Base-by-base conservation (phyloP, 53 echinoderm and acorn worm genomes). In the Echinarachnius parma region DNA sequence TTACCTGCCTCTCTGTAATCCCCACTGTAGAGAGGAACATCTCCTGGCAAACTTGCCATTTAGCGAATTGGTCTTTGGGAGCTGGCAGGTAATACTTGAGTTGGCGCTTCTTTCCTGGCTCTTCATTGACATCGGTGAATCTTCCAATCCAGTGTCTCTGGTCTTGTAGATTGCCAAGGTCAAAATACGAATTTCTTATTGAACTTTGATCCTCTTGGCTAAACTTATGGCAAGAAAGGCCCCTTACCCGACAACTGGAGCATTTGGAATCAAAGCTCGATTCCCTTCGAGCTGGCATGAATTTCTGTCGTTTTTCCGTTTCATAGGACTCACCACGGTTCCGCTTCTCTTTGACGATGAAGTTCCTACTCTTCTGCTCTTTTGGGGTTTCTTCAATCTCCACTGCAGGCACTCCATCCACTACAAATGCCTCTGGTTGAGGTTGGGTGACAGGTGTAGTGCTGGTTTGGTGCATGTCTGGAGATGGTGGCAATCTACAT, bases 111-210 rank as follows among this genome's bases (percentile, higher is more conserved):
- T 58, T 29, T 3, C 59, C 28, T 3, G 15, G 30, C 3, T n/a
- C 31, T 48, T 15, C 49, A 24, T 66, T 3, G 5, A 22, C 23
- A 1, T 35, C 56, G 21, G 64, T 53, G 46, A 75, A 59, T 24
- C 75, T 75, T 9, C 19, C 31, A 24, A 75, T 54, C 83, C 83
- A 88, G 11, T 64, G 33, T 31, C 88, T 78, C 53, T 83, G 88
- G 9, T 78, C 55, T 14, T 63, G 34, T 53, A 88, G 67, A 21
- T 79, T 57, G 15, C 66, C 80, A 27, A 75, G 50, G 34, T 66
- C 75, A 39, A 66, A 88, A 36, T 37, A 83, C 14, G 83, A 58
- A 57, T 83, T 59, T 24, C 46, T 42, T 1, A 85, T 39, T 45
- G 13, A 15, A 30, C 25, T 4, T 31, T 10, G 47, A 11, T 77